These are phyloP conservation scores for Sitta carolinensis DNA, from an alignment of 2,797 vertebrate species.

Conservation along the genomic window DNA sequence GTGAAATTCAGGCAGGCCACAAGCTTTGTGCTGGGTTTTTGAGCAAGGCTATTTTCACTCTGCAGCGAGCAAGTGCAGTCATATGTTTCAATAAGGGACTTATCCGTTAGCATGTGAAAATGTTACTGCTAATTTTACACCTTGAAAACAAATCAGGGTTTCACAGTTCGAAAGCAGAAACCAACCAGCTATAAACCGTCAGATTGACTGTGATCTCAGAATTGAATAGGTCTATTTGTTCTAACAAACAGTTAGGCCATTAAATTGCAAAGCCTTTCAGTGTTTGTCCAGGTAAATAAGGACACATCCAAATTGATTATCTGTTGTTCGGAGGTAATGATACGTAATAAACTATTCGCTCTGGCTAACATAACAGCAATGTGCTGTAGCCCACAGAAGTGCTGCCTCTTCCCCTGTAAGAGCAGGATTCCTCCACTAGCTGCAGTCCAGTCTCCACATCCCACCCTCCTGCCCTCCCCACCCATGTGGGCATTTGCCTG, in stretches of 20 bases:
- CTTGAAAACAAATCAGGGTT: slow-evolving; percentile 43
- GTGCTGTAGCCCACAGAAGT: neutral
- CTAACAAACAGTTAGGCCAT: slow-evolving; percentile 52
- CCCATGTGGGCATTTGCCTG: neutral
- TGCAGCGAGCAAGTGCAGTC: neutral
- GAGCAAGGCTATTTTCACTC: slow-evolving; percentile 19
- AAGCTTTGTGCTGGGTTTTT: slow-evolving; percentile 16
- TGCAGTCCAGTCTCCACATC: neutral
- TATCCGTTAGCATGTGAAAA: slow-evolving; percentile 36
- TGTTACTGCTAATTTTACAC: slow-evolving; percentile 58
- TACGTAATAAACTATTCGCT: slow-evolving; percentile 55
- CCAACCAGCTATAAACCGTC: slow-evolving; percentile 49
- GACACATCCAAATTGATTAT: slow-evolving; percentile 56
- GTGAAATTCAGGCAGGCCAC: neutral
- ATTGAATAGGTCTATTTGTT: slow-evolving; percentile 54
- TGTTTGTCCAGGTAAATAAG: slow-evolving; percentile 68
- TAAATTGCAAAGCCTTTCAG: slow-evolving; percentile 55
- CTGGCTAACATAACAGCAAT: slow-evolving; percentile 24
- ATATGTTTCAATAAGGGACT: slow-evolving; percentile 40
- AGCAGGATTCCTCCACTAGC: neutral
- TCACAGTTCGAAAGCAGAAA: slow-evolving; percentile 41
- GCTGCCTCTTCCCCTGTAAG: neutral
- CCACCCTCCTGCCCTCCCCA: neutral
- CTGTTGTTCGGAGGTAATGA: slow-evolving; percentile 56
- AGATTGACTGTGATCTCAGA: slow-evolving; percentile 43